Evolutionary conservation across 2,113 vertebrate genomes (phyloP), one percentile per base, ranked within the genome.

Genomic region (Phodopus roborovskii): DNA sequence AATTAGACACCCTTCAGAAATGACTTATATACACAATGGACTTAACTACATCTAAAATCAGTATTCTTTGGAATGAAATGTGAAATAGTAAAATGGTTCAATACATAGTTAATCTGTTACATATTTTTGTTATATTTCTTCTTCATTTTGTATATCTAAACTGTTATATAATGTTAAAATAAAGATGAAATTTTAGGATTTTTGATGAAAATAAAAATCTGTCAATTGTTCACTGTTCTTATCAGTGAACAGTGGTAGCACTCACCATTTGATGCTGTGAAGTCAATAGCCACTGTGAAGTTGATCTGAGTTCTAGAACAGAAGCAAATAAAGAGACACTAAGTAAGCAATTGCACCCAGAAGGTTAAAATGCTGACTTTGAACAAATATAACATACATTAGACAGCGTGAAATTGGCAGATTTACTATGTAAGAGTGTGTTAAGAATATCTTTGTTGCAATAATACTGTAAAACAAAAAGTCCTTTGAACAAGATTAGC

Each of bases 221-320:
- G 84, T 87, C 66, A 86, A 45, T 7, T 78, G 50, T 8, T 81
- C 26, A 81, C 53, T 79, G 17, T 50, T 83, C 42, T 90, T 33
- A 89, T 26, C 39, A 88, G 1, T 15, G 28, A 12, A 73, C 78
- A 81, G 60, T 50, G 66, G 95, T 77, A 93, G 60, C 95, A 99
- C 99, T 99, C 98, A 99, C 99, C 99, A 85, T 99, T 99, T 88
- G 99, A 99, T 96, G 99, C 99, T 94, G 99, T 99, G 98, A 99
- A 99, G 98, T 99, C 99, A 98, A 99, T 99, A 96, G 99, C 99
- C 81, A 99, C 99, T 19, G 99, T 99, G 98, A 99, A 99, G 99
- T 99, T 99, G 98, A 99, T 99, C 98, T 99, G 99, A 0, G 99
- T 99, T 98, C 99, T 99, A 98, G 45, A 98, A 98, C 28, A 77